Evolutionary conservation across 2,888 invertebrate genomes (phyloP), one percentile per base, ranked within the genome.

Genomic region (Cephus spinipes): DNA sequence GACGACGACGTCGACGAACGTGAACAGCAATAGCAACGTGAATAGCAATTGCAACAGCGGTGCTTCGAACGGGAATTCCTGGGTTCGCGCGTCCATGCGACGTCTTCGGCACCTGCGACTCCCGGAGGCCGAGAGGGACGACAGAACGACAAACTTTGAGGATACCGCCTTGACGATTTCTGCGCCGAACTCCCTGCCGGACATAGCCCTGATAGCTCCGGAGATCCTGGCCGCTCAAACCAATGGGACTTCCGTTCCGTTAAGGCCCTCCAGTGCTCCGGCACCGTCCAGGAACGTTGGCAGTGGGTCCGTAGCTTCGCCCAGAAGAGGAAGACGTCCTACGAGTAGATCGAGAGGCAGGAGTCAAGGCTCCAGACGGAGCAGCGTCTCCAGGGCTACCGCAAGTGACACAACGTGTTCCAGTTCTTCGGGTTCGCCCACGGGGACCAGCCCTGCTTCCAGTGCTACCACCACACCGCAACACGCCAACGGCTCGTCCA

Each of bases 41-140:
- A 30, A 34, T 12, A 73, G 36, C 35, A 75, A 69, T 55, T 23
- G 2, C 1, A 31, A 33, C 9, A 33, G 71, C 71, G 32, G 33
- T 33, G 74, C 75, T 34, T 85, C 84, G 78, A 74, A 83, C 80
- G 84, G 87, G 80, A 87, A 84, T 82, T 91, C 92, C 79, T 94
- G 94, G 94, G 87, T 93, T 84, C 92, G 94, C 79, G 92, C 92
- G 74, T 94, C 94, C 36, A 94, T 94, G 94, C 91, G 94, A 77
- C 91, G 93, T 30, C 87, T 94, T 76, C 92, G 92, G 40, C 94
- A 93, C 82, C 88, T 93, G 77, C 90, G 92, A 73, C 85, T 93
- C 69, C 92, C 93, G n/a, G 92, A 90, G 11, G 83, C 85, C 35
- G 77, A 76, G 1, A 30, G 82, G 82, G 76, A 73, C 77, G 77